These are phyloP conservation scores for Argyrosomus regius DNA, from an alignment of 2,797 vertebrate genomes.

Conservation along the genomic window DNA sequence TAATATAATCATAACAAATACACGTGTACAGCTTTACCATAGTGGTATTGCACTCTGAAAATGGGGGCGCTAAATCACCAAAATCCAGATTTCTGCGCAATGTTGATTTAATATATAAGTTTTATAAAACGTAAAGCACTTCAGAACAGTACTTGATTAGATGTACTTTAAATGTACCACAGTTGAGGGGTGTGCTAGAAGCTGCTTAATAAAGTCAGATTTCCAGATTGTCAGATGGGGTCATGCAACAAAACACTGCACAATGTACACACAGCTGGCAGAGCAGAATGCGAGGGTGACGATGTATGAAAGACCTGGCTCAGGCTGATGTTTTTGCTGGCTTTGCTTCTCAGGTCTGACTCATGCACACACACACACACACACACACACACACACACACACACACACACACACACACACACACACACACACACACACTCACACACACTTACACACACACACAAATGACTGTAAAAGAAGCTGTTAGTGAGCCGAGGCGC, in stretches of 20 bases:
- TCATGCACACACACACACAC: neutral
- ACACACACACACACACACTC: constrained; percentile 15
- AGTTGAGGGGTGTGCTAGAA: constrained; percentile 43
- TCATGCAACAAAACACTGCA: constrained; percentile 61
- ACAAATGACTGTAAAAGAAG: constrained; percentile 68
- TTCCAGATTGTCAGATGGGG: constrained; percentile 65
- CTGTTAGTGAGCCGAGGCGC: constrained; percentile 64
- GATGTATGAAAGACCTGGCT: constrained; percentile 63
- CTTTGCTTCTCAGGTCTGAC: constrained; percentile 60
- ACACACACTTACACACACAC: neutral
- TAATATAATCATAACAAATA: too few species aligned
- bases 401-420: constrained; percentile 4
- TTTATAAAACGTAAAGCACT: neutral
- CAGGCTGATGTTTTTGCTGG: constrained; percentile 56
- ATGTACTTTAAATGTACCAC: neutral
- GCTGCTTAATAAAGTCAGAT: constrained; percentile 65
- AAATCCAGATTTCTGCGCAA: too few species aligned
- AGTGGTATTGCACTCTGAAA: too few species aligned
- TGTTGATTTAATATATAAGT: too few species aligned
- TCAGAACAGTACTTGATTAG: neutral
- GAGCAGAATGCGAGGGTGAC: constrained; percentile 54
- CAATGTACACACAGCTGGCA: constrained; percentile 65
- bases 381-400: constrained; percentile 12
- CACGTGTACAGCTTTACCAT: too few species aligned
- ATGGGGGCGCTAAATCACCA: too few species aligned